These are phyloP conservation scores for Endomychus coccineus DNA, from an alignment of 2,888 invertebrate species.

Conservation along the genomic window DNA sequence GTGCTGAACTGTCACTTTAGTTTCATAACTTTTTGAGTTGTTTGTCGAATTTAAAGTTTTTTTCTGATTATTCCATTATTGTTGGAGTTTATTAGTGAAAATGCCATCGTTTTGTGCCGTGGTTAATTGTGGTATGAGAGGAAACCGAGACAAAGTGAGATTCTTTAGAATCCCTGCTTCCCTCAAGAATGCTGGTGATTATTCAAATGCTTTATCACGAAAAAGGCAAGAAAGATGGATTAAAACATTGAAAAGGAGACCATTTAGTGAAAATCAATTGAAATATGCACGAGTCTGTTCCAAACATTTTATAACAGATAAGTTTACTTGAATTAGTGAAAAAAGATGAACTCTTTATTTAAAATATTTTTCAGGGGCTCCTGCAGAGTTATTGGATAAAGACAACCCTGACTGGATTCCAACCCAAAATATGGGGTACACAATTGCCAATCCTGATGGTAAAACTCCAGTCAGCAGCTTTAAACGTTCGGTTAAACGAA, in stretches of 20 bases:
- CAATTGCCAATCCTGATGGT: background rate
- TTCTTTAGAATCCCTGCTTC: slow-evolving; percentile 4
- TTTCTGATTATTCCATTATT: too few species aligned
- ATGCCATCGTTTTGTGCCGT: slow-evolving; percentile 4
- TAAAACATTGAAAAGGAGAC: background rate
- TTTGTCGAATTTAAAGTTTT: too few species aligned
- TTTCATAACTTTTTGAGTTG: too few species aligned
- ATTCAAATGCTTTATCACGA: background rate
- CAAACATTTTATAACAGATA: slow-evolving; percentile 1
- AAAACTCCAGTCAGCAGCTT: too few species aligned
- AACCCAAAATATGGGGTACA: slow-evolving; percentile 2
- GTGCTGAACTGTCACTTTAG: too few species aligned
- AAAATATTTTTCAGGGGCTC: background rate
- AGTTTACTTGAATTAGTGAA: background rate
- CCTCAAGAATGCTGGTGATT: background rate
- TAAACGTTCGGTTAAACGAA: too few species aligned
- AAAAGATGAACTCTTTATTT: background rate
- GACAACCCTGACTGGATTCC: slow-evolving; percentile 2
- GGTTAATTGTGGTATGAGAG: slow-evolving; percentile 1
- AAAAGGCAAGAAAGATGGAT: slow-evolving; percentile 2
- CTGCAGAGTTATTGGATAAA: slow-evolving; percentile 2
- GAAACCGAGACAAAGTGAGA: background rate
- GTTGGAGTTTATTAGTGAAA: too few species aligned
- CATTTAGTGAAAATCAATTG: background rate
- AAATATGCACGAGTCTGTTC: slow-evolving; percentile 5